A percentile compares a stretch with the other conserved stretches of the same genome.
Evolutionary conservation across 2,888 invertebrate species (phyloP).

Genomic region (Trissolcus japonicus): DNA sequence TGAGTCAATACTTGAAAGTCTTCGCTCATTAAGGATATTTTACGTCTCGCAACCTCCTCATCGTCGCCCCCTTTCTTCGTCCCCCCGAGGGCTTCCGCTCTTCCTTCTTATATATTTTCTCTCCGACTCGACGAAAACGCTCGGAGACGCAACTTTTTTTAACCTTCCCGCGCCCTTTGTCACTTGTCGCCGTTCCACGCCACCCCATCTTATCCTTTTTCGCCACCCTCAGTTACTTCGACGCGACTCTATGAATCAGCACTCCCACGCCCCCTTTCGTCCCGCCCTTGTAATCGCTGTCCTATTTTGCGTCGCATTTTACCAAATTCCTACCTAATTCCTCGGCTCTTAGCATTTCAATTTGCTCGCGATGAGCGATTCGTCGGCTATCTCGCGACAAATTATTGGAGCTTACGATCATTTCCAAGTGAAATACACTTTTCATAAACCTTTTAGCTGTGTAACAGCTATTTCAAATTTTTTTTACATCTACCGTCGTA

Average conservation of each 20-base stretch:
- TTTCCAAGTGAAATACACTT: neutral
- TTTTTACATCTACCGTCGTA: slow-evolving; percentile 9
- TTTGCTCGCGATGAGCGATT: slow-evolving; percentile 70
- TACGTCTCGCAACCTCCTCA: slow-evolving; percentile 64
- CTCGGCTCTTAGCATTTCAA: slow-evolving; percentile 74
- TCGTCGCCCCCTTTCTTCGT: slow-evolving; percentile 34
- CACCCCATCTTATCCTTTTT: slow-evolving; percentile 55
- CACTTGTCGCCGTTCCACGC: slow-evolving; percentile 48
- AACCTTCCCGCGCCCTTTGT: slow-evolving; percentile 51
- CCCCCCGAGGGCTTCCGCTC: slow-evolving; percentile 20
- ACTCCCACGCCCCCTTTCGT: slow-evolving; percentile 17
- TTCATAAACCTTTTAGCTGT: too few species aligned
- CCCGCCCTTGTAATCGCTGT: slow-evolving; percentile 60
- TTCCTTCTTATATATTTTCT: slow-evolving; percentile 17
- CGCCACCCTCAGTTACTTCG: slow-evolving; percentile 50
- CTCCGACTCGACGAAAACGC: slow-evolving; percentile 39
- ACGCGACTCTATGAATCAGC: slow-evolving; percentile 37
- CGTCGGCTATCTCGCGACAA: slow-evolving; percentile 58
- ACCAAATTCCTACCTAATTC: slow-evolving; percentile 74
- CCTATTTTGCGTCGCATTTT: slow-evolving; percentile 64
- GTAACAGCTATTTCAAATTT: too few species aligned
- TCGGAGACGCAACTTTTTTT: slow-evolving; percentile 55
- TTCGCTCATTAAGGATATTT: slow-evolving; percentile 76
- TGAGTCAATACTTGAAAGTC: slow-evolving; percentile 76
- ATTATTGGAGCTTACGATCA: slow-evolving; percentile 41